These are phyloP conservation scores for Hippasteria phrygiana DNA, from an alignment of 53 echinoderm and acorn worm species.

Conservation along the genomic window DNA sequence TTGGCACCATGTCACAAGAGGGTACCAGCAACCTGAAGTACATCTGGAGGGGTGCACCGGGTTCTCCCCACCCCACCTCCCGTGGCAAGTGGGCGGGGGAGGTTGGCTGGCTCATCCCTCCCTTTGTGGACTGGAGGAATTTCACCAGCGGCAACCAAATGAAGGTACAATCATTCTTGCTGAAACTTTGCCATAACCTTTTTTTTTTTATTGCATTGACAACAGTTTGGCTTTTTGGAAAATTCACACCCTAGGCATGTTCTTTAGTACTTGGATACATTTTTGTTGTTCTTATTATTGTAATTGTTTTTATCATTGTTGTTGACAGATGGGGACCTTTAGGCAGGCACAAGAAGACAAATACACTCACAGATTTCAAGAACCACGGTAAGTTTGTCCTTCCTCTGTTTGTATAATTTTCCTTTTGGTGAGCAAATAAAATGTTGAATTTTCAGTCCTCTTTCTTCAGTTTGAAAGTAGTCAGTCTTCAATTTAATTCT, in stretches of 20 bases:
- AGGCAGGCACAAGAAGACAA: conserved; percentile 88
- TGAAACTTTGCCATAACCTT: too few relatives aligned
- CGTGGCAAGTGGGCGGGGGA: conserved; percentile 92
- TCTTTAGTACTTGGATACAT: background rate
- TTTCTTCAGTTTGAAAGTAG: too few relatives aligned
- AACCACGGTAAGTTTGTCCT: conserved; percentile 81
- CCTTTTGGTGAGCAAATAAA: too few relatives aligned
- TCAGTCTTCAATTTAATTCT: background rate
- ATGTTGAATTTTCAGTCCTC: too few relatives aligned
- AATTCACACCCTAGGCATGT: too few relatives aligned
- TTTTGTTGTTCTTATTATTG: background rate
- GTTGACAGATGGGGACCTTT: conserved; percentile 54
- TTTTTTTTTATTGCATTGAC: background rate
- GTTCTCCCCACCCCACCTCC: conserved; percentile 81
- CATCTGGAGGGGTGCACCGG: conserved; percentile 87
- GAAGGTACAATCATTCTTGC: conserved; percentile 55
- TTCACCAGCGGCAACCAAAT: conserved; percentile 88
- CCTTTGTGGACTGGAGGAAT: conserved; percentile 82
- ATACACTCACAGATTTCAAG: conserved; percentile 92
- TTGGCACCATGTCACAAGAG: conserved; percentile 96
- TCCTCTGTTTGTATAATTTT: background rate
- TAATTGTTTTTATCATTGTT: background rate
- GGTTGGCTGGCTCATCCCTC: conserved; percentile 92
- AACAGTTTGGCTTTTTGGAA: too few relatives aligned
- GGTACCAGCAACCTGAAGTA: conserved; percentile 84